Evolutionary conservation across 2,113 vertebrate genomes (phyloP).

Genomic region (Toxostoma redivivum): DNA sequence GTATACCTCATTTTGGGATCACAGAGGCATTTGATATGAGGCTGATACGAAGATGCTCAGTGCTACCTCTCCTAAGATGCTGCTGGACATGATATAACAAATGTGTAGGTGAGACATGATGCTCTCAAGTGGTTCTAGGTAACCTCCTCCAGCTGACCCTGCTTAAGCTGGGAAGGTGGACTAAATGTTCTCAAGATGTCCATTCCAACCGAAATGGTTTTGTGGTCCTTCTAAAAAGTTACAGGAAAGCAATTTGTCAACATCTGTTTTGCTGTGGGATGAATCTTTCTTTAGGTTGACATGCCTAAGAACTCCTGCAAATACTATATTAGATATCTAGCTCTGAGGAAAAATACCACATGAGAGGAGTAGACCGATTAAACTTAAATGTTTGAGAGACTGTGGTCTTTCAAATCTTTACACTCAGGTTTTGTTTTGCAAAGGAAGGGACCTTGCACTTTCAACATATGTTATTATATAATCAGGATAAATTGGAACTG

Average conservation of each 20-base stretch:
- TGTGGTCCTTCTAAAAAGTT: not conserved
- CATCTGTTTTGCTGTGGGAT: not conserved
- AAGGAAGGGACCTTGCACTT: not conserved
- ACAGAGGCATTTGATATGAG: not conserved
- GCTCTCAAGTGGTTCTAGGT: not conserved
- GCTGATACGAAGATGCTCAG: not conserved
- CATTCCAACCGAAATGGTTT: not conserved
- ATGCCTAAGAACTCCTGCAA: not conserved
- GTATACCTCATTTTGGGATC: not conserved
- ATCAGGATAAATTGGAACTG: not conserved
- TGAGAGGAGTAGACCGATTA: not conserved
- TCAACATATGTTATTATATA: not conserved
- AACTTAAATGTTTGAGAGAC: not conserved
- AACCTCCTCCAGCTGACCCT: not conserved
- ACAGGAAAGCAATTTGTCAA: not conserved
- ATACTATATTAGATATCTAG: not conserved
- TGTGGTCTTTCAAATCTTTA: not conserved
- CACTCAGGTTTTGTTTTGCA: not conserved
- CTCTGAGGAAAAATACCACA: not conserved
- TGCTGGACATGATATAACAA: not conserved
- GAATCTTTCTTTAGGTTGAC: not conserved
- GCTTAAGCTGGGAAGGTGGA: not conserved
- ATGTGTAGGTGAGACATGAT: accelerated
- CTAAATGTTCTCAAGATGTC: not conserved
- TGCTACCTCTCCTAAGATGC: not conserved